Evolutionary conservation across 2,113 vertebrate species (phyloP), one percentile per base, ranked within the genome.

Genomic region (Todiramphus chloris): DNA sequence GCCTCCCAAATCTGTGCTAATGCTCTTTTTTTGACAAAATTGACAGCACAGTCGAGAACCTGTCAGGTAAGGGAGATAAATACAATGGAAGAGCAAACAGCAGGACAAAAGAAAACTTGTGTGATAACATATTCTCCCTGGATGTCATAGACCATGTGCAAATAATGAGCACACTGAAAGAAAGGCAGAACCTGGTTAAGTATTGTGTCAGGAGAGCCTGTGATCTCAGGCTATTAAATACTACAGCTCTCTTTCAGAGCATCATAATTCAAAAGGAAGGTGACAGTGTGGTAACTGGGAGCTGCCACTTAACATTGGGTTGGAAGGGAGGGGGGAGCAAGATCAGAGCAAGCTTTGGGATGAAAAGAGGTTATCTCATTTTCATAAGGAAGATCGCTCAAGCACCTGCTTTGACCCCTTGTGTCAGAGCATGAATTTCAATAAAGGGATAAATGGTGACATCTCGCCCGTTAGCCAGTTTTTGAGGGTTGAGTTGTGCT

Each of bases 171-270:
- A n/a, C 84, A 94, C 76, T 70, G 59, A 94, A 94, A 94, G 91
- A 89, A 80, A 97, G 96, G 66, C 93, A 96, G 95, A 96, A 96
- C 89, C 94, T 97, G 95, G 81, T 83, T 97, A 95, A 97, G 77
- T 88, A 80, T 70, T 63, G 51, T 95, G 88, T 95, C 94, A 94
- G 92, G 37, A 85, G 94, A 91, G 67, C 76, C 91, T 95, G 81
- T 96, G 96, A 97, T 97, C 96, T 97, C 95, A 95, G 93, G 84
- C 95, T 96, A 89, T 97, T 97, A 98, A 97, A 96, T 96, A 94
- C 90, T 96, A 58, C 73, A 91, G 84, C 2, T 1, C 86, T 95
- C 91, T 93, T 96, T 95, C 91, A 90, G 89, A 93, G 77, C 62
- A 58, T 87, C 90, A 50, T 97, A 93, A 98, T 95, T 97, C 96